Evolutionary conservation across 2,797 vertebrate species (phyloP).

Genomic region (Ciconia nigra): DNA sequence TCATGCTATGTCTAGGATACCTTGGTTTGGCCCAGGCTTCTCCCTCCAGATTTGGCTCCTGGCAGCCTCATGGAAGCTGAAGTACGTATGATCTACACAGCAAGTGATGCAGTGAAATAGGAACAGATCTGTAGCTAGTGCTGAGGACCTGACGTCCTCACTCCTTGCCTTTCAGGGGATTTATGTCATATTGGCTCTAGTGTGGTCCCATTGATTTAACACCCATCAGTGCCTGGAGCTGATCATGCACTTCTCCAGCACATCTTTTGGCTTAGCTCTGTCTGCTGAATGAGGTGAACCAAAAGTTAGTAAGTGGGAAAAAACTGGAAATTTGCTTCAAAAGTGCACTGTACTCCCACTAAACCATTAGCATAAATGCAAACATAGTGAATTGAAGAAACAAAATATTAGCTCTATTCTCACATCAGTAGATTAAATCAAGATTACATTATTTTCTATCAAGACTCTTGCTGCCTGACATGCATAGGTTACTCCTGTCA

Average conservation of each 20-base stretch:
- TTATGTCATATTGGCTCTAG: background rate
- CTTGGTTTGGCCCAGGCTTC: background rate
- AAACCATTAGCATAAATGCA: background rate
- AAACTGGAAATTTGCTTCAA: background rate
- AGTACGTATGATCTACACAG: background rate
- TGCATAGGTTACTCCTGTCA: background rate
- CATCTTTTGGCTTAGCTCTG: background rate
- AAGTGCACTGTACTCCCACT: background rate
- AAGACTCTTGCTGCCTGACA: background rate
- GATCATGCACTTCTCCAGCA: background rate
- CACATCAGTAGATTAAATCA: background rate
- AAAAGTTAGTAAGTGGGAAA: background rate
- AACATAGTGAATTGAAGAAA: background rate
- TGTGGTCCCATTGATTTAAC: background rate
- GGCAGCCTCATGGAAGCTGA: background rate
- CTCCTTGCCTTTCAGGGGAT: background rate
- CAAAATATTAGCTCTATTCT: background rate
- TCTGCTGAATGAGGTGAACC: background rate
- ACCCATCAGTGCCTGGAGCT: background rate
- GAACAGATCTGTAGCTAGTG: background rate
- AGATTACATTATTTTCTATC: background rate
- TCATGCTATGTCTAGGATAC: background rate
- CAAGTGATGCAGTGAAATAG: background rate
- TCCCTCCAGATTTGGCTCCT: background rate
- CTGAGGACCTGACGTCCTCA: background rate